Evolutionary conservation across 37 sponge, comb jelly and placozoan species (phyloP).

Genomic region (Eunapius fragilis): DNA sequence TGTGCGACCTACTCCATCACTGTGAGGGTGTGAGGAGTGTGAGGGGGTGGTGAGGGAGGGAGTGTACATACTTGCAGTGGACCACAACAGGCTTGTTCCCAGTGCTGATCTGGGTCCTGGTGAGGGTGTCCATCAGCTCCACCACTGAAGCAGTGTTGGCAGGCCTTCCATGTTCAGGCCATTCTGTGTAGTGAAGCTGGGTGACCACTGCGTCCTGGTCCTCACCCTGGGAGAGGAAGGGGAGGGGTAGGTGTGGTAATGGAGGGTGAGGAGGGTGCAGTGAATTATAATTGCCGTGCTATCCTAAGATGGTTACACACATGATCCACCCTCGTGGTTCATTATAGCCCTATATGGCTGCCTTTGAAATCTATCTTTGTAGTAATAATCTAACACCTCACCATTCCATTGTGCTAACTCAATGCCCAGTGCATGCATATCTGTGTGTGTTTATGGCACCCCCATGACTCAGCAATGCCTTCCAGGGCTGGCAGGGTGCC

Average conservation of each 20-base stretch:
- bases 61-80: conserved; percentile 68
- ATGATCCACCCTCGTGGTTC: too few species aligned
- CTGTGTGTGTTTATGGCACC: too few species aligned
- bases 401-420: too few species aligned
- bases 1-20: conserved; percentile 75
- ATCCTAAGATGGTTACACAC: too few species aligned
- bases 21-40: conserved; percentile 10
- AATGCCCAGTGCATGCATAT: too few species aligned
- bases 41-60: background rate
- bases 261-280: background rate
- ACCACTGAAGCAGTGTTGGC: conserved; percentile 32
- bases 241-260: background rate
- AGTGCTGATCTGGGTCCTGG: conserved; percentile 44
- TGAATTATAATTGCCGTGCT: too few species aligned
- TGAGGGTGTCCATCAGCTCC: conserved; percentile 45
- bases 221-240: background rate
- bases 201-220: conserved; percentile 24
- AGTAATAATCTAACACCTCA: too few species aligned
- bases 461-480: too few species aligned
- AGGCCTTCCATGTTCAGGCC: conserved; percentile 46
- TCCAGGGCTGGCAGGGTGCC: too few species aligned
- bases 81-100: conserved; percentile 69
- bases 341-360: too few species aligned
- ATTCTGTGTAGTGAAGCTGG: conserved; percentile 40
- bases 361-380: too few species aligned